These are phyloP conservation scores for Erpornis zantholeuca DNA, from an alignment of 2,113 vertebrate genomes.

Conservation along the genomic window DNA sequence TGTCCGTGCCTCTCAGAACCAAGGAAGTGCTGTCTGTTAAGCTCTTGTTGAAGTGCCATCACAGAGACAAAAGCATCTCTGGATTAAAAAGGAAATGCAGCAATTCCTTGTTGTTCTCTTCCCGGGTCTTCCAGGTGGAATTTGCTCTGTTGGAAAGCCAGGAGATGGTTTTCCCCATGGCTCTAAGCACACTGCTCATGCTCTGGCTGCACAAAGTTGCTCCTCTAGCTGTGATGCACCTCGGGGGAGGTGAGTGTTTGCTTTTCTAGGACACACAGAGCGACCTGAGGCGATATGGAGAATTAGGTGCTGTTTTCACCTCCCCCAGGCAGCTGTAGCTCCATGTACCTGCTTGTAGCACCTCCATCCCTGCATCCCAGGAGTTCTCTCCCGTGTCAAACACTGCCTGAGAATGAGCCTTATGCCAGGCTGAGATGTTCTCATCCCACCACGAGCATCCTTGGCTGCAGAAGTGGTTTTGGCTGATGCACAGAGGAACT, in stretches of 20 bases:
- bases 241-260: neutral
- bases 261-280: rapidly evolving
- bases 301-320: neutral
- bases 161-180: neutral
- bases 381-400: rapidly evolving
- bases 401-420: neutral
- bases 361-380: rapidly evolving
- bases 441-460: neutral
- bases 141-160: neutral
- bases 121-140: neutral
- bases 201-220: neutral
- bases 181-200: rapidly evolving
- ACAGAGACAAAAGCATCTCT: neutral
- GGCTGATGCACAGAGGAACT: neutral
- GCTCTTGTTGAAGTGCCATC: neutral
- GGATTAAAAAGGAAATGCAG: rapidly evolving
- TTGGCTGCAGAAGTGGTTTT: neutral
- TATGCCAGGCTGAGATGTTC: rapidly evolving
- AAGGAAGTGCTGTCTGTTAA: neutral
- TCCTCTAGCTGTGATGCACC: neutral
- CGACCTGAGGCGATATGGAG: neutral
- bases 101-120: neutral
- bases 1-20: neutral
- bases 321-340: neutral
- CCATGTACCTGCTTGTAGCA: rapidly evolving